Base-by-base conservation (phyloP, 2,888 invertebrate genomes). In the Notodonta dromedarius region DNA sequence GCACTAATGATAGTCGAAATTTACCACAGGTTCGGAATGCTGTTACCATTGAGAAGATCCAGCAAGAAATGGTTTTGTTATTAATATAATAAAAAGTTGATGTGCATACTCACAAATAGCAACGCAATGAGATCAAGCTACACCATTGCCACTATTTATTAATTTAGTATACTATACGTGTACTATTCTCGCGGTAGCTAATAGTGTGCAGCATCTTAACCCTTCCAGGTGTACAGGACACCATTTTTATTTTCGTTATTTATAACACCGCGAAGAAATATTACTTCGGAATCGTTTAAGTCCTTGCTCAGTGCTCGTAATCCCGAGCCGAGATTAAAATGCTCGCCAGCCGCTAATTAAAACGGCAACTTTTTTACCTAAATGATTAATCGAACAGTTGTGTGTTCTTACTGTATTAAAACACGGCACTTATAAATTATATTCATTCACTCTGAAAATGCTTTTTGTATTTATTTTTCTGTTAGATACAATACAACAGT, bases 281-380 rank as follows among this genome's bases (percentile, higher is more conserved):
- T 93, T 93, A 89, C 87, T 89, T 90, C 83, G 84, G 89, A 93
- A 93, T 92, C 93, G 88, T 91, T 94, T 93, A 93, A 94, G 93
- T 93, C 94, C 89, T 91, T 92, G 89, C 85, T 80, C 87, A 82
- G 83, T 89, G 83, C 83, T 87, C 87, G 82, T 93, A 93, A 93
- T 93, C 93, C 91, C 77, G 77, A 85, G 78, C 80, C 79, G 78
- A 86, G 90, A 91, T 91, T 90, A 92, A 90, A 89, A 87, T 86
- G 84, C 86, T 88, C 83, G 76, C 79, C 86, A 80, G 78, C 80
- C 86, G 85, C 89, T 91, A 91, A 91, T 92, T 91, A 92, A 92
- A 92, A 86, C 88, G 89, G 89, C 85, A 85, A 90, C 84, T 91
- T 92, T 87, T 89, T 87, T 84, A 79, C 78, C 61, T 73, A 79